phyloP scores from a whole-genome alignment of 1,140 invertebrate species.

The Elysia chlorotica region DNA sequence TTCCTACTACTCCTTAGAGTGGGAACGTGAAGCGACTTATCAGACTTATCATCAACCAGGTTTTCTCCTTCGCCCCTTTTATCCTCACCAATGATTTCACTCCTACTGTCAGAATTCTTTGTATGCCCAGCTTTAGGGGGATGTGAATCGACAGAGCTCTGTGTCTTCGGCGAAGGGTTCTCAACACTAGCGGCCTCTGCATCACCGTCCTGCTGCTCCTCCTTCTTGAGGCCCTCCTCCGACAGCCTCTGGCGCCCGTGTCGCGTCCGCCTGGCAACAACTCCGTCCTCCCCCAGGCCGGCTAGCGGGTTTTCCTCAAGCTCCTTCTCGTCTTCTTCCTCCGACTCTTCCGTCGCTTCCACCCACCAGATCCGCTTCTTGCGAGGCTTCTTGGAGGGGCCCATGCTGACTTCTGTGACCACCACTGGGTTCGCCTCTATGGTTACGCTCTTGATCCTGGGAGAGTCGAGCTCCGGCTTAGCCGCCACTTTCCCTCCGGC shows the following conservation, averaged over 20 bases:
- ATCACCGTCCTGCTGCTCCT: background rate
- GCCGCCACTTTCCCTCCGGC: too few species aligned
- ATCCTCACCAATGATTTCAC: too few species aligned
- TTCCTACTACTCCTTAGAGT: background rate
- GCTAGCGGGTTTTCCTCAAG: background rate
- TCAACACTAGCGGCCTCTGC: background rate
- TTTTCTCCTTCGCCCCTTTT: too few species aligned
- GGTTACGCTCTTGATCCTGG: conserved; percentile 2
- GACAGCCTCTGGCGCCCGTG: background rate
- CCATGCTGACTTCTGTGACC: conserved; percentile 6
- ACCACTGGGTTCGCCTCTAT: conserved; percentile 2
- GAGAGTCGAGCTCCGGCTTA: conserved; percentile 3
- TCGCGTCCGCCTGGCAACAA: background rate
- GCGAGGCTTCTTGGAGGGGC: background rate
- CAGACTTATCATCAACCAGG: background rate
- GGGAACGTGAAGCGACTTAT: background rate
- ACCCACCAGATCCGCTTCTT: conserved; percentile 21
- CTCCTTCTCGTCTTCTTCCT: conserved; percentile 3
- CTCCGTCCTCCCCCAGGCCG: background rate
- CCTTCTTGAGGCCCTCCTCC: background rate
- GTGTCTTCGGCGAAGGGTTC: too few species aligned
- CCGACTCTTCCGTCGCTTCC: background rate
- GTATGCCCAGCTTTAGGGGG: too few species aligned
- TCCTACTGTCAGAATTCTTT: too few species aligned
- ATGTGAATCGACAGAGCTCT: too few species aligned